Evolutionary conservation across 2,113 vertebrate genomes (phyloP).

Genomic region (Bucco capensis): DNA sequence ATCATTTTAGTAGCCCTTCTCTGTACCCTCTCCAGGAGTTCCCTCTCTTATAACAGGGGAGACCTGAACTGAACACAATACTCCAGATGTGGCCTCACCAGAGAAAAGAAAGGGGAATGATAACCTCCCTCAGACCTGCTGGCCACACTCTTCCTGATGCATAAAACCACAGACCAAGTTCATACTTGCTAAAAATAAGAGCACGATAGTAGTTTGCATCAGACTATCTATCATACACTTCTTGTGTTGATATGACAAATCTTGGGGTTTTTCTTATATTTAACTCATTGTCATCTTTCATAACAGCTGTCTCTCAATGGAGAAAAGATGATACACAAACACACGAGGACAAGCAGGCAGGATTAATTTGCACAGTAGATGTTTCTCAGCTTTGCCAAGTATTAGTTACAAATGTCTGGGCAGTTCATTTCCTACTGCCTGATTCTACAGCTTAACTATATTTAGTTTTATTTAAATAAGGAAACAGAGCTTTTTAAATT

Average conservation of each 20-base stretch:
- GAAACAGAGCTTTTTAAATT: neutral
- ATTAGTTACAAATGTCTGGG: neutral
- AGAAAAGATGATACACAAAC: neutral
- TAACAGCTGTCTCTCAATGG: neutral
- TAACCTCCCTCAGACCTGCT: too few relatives aligned
- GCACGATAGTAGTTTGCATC: neutral
- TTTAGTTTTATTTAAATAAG: neutral
- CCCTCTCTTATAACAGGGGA: too few relatives aligned
- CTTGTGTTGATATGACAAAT: neutral
- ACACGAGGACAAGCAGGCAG: rapidly evolving
- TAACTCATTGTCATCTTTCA: neutral
- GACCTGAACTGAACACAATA: too few relatives aligned
- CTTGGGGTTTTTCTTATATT: neutral
- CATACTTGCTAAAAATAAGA: neutral
- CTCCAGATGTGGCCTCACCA: too few relatives aligned
- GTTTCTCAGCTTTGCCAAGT: neutral
- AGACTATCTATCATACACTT: neutral
- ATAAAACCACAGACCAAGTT: neutral
- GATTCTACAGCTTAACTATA: neutral
- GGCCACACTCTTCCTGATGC: too few relatives aligned
- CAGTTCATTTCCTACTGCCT: neutral
- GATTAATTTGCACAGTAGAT: rapidly evolving
- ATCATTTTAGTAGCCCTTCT: too few relatives aligned
- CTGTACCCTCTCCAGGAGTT: too few relatives aligned
- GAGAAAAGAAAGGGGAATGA: too few relatives aligned